Percentiles rank a stretch among this genome's conserved stretches.
These are phyloP conservation scores for Prosopocoilus inquinatus DNA, from an alignment of 2,888 invertebrate species.

Conservation along the genomic window DNA sequence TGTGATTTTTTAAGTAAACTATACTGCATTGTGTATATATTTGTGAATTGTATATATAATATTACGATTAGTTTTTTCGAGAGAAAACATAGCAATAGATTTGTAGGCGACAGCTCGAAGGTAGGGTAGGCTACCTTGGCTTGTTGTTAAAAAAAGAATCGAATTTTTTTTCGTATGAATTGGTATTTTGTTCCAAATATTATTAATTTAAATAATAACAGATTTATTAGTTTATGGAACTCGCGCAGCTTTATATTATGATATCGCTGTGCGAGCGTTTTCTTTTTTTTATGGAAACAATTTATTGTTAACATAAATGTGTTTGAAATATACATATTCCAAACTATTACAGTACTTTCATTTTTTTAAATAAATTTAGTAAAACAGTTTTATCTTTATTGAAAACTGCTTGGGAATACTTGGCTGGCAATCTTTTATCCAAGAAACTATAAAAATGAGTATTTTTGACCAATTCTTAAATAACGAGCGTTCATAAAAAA, in stretches of 20 bases:
- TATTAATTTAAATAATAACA: slow-evolving; percentile 19
- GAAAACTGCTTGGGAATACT: too few species aligned
- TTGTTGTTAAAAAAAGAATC: slow-evolving; percentile 29
- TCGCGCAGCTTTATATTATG: slow-evolving; percentile 17
- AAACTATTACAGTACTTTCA: neutral
- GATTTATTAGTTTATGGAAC: slow-evolving; percentile 14
- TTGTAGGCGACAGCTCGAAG: neutral
- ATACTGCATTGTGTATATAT: slow-evolving; percentile 13
- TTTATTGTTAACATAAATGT: slow-evolving; percentile 21
- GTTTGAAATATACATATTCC: slow-evolving; percentile 21
- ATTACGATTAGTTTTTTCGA: slow-evolving; percentile 1
- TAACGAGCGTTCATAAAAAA: too few species aligned
- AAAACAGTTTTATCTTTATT: too few species aligned
- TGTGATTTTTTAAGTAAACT: slow-evolving; percentile 38
- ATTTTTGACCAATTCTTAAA: too few species aligned
- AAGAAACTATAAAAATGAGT: too few species aligned
- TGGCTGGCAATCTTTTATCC: too few species aligned
- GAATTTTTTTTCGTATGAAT: slow-evolving; percentile 30
- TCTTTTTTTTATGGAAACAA: neutral
- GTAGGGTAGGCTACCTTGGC: slow-evolving; percentile 23
- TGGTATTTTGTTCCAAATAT: slow-evolving; percentile 26
- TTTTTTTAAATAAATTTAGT: neutral
- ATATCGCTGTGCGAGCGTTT: slow-evolving; percentile 19
- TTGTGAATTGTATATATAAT: slow-evolving; percentile 14
- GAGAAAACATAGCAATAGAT: slow-evolving; percentile 12